These are phyloP conservation scores for Nephrotoma flavescens DNA, from an alignment of 2,888 invertebrate species.

Conservation along the genomic window DNA sequence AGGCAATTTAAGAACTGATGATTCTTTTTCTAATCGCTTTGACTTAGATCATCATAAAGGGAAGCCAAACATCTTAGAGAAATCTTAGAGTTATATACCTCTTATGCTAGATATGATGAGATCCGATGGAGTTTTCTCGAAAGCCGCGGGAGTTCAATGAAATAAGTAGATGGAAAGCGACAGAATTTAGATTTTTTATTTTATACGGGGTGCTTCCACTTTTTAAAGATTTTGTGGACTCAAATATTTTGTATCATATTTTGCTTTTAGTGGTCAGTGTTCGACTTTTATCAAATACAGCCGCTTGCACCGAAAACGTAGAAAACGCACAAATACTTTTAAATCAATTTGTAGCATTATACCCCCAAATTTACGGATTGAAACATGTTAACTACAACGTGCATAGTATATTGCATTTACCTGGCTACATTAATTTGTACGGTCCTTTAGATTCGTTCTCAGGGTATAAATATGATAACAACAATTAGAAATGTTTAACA, in stretches of 20 bases:
- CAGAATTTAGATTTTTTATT: background rate
- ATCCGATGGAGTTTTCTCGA: background rate
- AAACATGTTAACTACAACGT: background rate
- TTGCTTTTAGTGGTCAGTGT: background rate
- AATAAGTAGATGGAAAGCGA: background rate
- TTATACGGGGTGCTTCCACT: background rate
- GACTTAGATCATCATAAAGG: background rate
- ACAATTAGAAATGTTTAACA: too few relatives aligned
- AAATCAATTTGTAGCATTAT: constrained; percentile 10
- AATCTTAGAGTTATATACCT: background rate
- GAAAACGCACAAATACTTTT: constrained; percentile 1
- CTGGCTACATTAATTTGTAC: background rate
- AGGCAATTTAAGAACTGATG: background rate
- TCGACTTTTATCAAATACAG: background rate
- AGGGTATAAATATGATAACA: too few relatives aligned
- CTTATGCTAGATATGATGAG: background rate
- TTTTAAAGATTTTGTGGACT: background rate
- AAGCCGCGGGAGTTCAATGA: background rate
- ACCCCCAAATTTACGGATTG: constrained; percentile 10
- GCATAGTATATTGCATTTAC: background rate
- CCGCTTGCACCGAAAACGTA: background rate
- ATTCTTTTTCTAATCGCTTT: background rate
- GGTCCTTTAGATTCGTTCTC: background rate
- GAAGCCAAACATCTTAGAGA: background rate
- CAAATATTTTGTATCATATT: background rate